These are phyloP conservation scores for Fabriciana adippe DNA, from an alignment of 2,888 invertebrate species.

Conservation along the genomic window DNA sequence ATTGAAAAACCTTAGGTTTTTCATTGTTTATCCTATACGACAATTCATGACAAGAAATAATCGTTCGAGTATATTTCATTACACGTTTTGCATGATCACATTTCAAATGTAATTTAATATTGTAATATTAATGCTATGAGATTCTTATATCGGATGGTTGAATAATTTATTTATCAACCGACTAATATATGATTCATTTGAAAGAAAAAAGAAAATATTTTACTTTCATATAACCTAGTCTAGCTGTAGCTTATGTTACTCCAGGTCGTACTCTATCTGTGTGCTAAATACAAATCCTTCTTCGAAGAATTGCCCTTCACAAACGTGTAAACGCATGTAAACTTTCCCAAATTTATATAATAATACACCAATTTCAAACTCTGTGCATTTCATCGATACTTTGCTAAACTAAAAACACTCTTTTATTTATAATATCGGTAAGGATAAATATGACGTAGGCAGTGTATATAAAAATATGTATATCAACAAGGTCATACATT, in stretches of 20 bases:
- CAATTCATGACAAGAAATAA: conserved; percentile 1
- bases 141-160: conserved; percentile 5
- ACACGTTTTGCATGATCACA: conserved; percentile 24
- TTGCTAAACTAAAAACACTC: no score
- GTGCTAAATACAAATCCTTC: no score
- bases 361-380: no score
- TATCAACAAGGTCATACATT: not conserved
- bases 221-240: no score
- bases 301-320: no score
- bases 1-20: conserved; percentile 28
- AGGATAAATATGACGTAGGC: not conserved
- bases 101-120: conserved; percentile 16
- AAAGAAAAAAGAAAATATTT: no score
- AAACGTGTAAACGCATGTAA: no score
- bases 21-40: conserved; percentile 13
- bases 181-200: not conserved
- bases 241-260: no score
- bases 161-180: not conserved
- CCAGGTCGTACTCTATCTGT: no score
- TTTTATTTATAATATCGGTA: no score
- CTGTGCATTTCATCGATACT: no score
- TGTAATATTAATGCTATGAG: conserved; percentile 1
- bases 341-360: no score
- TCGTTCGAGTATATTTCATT: conserved; percentile 15
- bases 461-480: not conserved